Percentiles rank a stretch among this genome's conserved stretches.
Conservation (phyloP, 2,888 invertebrate species). For the Apamea anceps region DNA sequence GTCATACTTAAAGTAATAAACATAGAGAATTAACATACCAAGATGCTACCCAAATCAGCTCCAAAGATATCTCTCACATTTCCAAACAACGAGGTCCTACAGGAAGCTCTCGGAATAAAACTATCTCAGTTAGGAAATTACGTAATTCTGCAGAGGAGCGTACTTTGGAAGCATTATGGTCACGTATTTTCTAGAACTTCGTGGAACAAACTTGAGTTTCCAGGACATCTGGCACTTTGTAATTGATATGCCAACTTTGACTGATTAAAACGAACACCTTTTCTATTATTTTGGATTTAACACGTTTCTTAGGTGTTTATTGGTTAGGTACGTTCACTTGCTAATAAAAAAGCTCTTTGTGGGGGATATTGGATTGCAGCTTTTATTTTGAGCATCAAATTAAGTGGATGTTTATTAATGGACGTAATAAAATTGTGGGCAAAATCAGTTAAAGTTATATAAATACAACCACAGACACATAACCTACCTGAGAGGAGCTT, state of each 20-base stretch:
- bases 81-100: constrained; percentile 41
- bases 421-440: neutral
- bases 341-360: neutral
- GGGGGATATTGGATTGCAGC: fast-evolving
- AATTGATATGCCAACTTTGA: constrained; percentile 64
- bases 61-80: constrained; percentile 32
- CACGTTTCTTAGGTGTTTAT: neutral
- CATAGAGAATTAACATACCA: neutral
- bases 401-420: neutral
- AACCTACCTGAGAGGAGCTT: no score
- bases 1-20: neutral
- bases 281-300: constrained; percentile 33
- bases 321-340: neutral
- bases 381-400: neutral
- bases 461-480: neutral
- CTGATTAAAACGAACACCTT: constrained; percentile 57
- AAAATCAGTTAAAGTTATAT: neutral
- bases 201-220: constrained; percentile 53
- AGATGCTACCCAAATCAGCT: constrained; percentile 7
- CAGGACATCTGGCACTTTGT: constrained; percentile 64
- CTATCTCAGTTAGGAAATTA: constrained; percentile 62
- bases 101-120: constrained; percentile 52
- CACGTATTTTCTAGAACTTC: constrained; percentile 61
- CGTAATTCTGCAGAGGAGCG: constrained; percentile 62
- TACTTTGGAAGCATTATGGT: constrained; percentile 67